Evolutionary conservation across 2,888 invertebrate species (phyloP).

Genomic region (Lasioglossum vierecki): DNA sequence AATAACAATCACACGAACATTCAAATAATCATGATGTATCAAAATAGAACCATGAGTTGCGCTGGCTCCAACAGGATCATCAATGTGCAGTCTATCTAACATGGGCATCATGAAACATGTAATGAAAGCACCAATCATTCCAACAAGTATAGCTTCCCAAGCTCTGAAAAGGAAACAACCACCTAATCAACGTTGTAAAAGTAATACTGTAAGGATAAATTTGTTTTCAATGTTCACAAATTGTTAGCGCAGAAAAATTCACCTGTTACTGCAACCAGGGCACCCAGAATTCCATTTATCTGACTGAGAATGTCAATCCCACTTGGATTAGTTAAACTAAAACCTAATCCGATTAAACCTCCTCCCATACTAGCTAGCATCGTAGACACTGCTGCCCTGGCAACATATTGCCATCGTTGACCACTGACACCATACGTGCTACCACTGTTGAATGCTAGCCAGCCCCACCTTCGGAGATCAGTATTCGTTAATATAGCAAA

Average conservation of each 20-base stretch:
- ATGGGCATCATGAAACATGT: constrained; percentile 90
- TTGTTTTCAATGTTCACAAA: not conserved
- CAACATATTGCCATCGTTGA: constrained; percentile 96
- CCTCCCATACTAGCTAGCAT: constrained; percentile 97
- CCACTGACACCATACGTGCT: constrained; percentile 93
- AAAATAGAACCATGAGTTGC: constrained; percentile 90
- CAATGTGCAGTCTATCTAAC: constrained; percentile 91
- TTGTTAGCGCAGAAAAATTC: constrained; percentile 25
- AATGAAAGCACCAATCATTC: constrained; percentile 90
- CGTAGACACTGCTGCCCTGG: constrained; percentile 94
- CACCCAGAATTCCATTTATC: constrained; percentile 94
- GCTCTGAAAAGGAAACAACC: constrained; percentile 94
- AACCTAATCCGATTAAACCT: constrained; percentile 88
- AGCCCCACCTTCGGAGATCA: constrained; percentile 89
- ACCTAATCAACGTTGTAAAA: constrained; percentile 83
- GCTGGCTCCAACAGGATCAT: constrained; percentile 96
- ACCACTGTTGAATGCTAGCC: constrained; percentile 98
- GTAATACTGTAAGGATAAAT: not conserved
- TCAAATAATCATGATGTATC: not conserved
- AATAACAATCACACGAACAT: constrained; percentile 1
- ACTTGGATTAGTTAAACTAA: constrained; percentile 87
- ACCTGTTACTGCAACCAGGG: constrained; percentile 94
- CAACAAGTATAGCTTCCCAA: constrained; percentile 94
- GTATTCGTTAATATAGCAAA: constrained; percentile 17
- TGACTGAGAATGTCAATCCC: constrained; percentile 93